Evolutionary conservation across 2,797 vertebrate species (phyloP), one percentile per base, ranked within the genome.

Genomic region (Lagodon rhomboides): DNA sequence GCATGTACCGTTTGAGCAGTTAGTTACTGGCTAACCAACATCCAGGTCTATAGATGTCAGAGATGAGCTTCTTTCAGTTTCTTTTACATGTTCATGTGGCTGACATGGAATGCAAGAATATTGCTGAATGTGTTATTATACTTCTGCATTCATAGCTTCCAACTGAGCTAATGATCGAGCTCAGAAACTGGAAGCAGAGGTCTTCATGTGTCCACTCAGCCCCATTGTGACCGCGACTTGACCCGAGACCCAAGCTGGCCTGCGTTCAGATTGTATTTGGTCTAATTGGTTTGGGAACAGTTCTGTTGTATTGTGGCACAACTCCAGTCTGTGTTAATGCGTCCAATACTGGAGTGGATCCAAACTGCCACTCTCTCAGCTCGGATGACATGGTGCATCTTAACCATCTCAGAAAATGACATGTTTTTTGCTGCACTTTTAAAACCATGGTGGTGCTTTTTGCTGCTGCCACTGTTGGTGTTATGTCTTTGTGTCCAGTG

Each of bases 191-290:
- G 47, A 12, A 49, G 25, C 46, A 18, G 3, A 63, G 22, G 18
- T 64, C 44, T 13, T 20, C 27, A 30, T n/a, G 62, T n/a, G n/a
- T 60, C 46, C 46, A 60, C 16, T 71, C 22, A 51, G 22, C 61
- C 16, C 22, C 59, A 9, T 49, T 49, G 3, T 18, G 3, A 50
- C n/a, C 4, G 12, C 46, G 41, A 44, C 15, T 4, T 5, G n/a
- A 51, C 63, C 27, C 2, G 11, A 12, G 18, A 38, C 30, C 27
- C 27, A 56, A 10, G 16, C 23, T 10, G 55, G 17, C n/a, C 9
- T 11, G 2, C 11, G 34, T 41, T 22, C 34, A 68, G 8, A 54
- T 25, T 25, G 3, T 4, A 20, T 13, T 34, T 34, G 27, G 63
- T 27, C 17, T 47, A 62, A 23, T 23, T 46, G 15, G 9, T 22